These are phyloP conservation scores for Chlamydotis undulata DNA, from an alignment of 2,113 vertebrate genomes.

Conservation along the genomic window DNA sequence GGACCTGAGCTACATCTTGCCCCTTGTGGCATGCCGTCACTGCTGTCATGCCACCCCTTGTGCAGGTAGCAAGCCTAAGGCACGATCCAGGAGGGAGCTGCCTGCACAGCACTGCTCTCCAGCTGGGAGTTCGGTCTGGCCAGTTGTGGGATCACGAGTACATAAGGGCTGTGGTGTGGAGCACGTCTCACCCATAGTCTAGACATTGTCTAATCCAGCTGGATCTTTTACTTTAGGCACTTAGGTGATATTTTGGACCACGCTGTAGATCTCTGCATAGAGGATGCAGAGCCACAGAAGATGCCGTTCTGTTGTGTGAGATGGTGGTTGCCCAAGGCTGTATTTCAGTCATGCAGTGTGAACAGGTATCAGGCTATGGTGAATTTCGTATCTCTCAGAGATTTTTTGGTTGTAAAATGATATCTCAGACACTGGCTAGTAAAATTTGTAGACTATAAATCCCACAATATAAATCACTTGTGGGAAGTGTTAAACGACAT, in stretches of 20 bases:
- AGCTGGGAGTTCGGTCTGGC: rapidly evolving
- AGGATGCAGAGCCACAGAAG: neutral
- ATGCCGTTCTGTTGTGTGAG: neutral
- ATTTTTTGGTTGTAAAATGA: rapidly evolving
- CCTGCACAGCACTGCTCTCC: neutral
- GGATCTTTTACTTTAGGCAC: neutral
- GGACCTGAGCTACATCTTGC: neutral
- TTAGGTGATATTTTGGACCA: neutral
- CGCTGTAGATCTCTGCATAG: neutral
- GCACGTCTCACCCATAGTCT: neutral
- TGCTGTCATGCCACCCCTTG: neutral
- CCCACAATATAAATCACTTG: neutral
- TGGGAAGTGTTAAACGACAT: neutral
- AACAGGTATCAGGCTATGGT: neutral
- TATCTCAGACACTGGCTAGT: neutral
- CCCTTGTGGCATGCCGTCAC: rapidly evolving
- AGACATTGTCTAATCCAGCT: neutral
- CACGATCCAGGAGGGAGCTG: neutral
- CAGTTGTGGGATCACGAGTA: rapidly evolving
- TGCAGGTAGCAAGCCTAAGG: neutral
- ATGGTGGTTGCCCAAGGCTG: neutral
- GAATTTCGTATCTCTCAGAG: neutral
- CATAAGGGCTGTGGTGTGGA: neutral
- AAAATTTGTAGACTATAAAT: constrained; percentile 10
- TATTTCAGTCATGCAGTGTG: neutral